Evolutionary conservation across 2,113 vertebrate genomes (phyloP), one percentile per base, ranked within the genome.

Genomic region (Xyliphius kryptos): DNA sequence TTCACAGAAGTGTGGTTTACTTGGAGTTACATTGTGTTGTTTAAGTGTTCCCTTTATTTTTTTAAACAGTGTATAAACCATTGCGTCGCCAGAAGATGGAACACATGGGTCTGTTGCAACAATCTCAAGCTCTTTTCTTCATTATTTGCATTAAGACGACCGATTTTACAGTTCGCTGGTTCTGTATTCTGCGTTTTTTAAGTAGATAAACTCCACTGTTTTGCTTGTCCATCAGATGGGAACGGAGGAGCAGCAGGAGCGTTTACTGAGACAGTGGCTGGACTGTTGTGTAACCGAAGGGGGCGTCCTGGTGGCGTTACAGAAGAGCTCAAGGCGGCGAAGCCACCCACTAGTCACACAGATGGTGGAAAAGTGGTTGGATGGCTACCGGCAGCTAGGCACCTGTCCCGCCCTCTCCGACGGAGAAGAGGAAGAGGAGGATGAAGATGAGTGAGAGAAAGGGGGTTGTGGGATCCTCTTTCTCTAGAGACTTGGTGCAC

Each of bases 281-380:
- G 96, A 98, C 88, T 98, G 96, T 89, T 97, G 95, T 0, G 96
- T 98, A 80, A 98, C 96, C 0, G 96, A 98, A 50, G 94, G 96
- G 0, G 95, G 96, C 0, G 88, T 97, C 0, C 84, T 98, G 0
- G 96, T 98, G 11, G 93, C 96, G 1, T 87, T 96, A 75, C 96
- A 98, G 89, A 97, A 95, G 54, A 97, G 95, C 79, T 97, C 91
- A 0, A 90, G 96, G 1, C 81, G 92, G 20, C 88, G 94, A 55
- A 95, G 91, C 66, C 95, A 97, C 73, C 95, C 96, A 0, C 84
- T 99, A 19, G 95, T 98, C 75, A 97, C 95, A 0, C 96, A 99
- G 75, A 99, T 99, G 96, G 89, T 99, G 19, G 96, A 99, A 78
- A 98, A 97, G 75, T 99, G 96, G 96, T 87, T 99, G 2, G 96